A percentile compares a stretch with the other conserved stretches of the same genome.
Conservation (phyloP, 2,113 vertebrate genomes). For the Microtus pennsylvanicus region DNA sequence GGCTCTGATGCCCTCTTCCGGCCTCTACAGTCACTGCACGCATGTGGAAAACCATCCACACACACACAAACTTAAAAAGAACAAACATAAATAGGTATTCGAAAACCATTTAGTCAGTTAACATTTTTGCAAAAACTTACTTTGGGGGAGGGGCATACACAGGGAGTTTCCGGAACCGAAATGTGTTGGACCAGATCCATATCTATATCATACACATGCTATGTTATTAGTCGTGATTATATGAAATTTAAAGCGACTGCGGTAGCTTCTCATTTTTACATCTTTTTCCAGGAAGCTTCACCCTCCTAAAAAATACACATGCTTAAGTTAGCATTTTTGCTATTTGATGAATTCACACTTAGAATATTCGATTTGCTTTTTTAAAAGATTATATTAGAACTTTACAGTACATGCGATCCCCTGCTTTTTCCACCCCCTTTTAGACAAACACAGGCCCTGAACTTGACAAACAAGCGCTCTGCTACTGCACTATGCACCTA, state of each 20-base stretch:
- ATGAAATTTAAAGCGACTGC: not conserved
- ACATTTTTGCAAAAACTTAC: not conserved
- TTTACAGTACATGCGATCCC: too few relatives aligned
- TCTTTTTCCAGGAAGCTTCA: slow-evolving; percentile 15
- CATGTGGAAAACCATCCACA: not conserved
- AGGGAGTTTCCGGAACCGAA: not conserved
- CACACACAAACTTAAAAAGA: not conserved
- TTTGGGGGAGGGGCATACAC: not conserved
- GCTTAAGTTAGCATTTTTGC: not conserved
- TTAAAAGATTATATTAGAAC: not conserved
- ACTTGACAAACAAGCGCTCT: not conserved
- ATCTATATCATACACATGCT: not conserved
- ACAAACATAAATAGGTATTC: not conserved
- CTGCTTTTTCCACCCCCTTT: not conserved
- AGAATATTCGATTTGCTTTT: not conserved
- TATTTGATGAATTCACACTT: not conserved
- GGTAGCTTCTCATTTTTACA: not conserved
- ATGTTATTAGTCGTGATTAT: not conserved
- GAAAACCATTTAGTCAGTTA: not conserved
- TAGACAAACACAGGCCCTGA: too few relatives aligned
- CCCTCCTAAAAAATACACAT: not conserved
- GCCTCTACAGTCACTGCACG: not conserved
- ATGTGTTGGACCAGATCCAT: not conserved
- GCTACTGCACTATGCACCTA: not conserved
- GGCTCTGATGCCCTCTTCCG: not conserved